Conservation (phyloP, 2,888 invertebrate genomes). For the Phymatocera aterrima region DNA sequence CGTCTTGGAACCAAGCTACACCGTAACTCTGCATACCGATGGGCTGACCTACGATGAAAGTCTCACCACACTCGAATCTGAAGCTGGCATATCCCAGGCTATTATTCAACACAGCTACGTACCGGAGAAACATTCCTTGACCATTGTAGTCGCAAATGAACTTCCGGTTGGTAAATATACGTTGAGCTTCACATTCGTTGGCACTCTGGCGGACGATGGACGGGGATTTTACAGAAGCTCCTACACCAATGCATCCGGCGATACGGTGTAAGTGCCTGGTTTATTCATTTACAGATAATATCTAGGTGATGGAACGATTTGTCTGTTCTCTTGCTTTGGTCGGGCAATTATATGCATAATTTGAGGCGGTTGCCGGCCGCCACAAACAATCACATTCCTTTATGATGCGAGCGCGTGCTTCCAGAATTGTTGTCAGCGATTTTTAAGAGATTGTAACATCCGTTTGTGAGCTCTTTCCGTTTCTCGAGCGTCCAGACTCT, state of each 20-base stretch:
- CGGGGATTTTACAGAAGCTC: constrained; percentile 79
- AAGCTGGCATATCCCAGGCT: neutral
- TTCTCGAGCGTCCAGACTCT: too few relatives aligned
- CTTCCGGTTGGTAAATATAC: constrained; percentile 68
- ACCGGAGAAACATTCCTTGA: constrained; percentile 21
- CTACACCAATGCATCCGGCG: constrained; percentile 69
- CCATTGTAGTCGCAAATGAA: constrained; percentile 56
- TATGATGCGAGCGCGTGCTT: too few relatives aligned
- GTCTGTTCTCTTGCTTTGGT: too few relatives aligned
- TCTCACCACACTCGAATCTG: neutral
- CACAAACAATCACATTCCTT: too few relatives aligned
- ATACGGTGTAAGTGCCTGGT: constrained; percentile 39
- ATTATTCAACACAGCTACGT: constrained; percentile 3
- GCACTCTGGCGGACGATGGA: constrained; percentile 74
- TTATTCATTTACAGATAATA: neutral
- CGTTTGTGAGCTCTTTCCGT: too few relatives aligned
- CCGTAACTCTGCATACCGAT: constrained; percentile 82
- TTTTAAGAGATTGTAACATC: too few relatives aligned
- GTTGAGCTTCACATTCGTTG: constrained; percentile 62
- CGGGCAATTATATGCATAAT: too few relatives aligned
- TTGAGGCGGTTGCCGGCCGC: too few relatives aligned
- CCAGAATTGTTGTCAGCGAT: too few relatives aligned
- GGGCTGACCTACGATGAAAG: constrained; percentile 26
- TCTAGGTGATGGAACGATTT: too few relatives aligned
- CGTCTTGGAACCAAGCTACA: constrained; percentile 78